Conservation (phyloP, 2,797 vertebrate species). For the Sphenopsis melanotis region DNA sequence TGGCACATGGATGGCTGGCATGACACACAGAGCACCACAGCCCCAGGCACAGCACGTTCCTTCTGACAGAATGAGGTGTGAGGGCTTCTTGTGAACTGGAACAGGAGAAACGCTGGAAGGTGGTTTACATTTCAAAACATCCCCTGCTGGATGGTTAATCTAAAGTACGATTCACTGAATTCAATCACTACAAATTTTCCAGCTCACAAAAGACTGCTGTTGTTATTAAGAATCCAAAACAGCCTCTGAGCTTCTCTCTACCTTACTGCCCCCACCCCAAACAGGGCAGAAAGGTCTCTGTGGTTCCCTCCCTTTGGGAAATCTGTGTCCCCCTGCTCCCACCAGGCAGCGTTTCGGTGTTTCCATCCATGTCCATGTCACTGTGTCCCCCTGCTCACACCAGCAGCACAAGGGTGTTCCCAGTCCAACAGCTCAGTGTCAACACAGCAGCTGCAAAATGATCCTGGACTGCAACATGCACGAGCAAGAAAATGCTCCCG, state of each 20-base stretch:
- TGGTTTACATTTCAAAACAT: background rate
- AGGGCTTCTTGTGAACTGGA: background rate
- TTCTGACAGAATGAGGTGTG: background rate
- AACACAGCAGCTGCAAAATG: background rate
- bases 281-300: background rate
- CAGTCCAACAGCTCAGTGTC: background rate
- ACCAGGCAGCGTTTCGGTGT: background rate
- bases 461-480: background rate
- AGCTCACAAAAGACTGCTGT: background rate
- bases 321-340: fast-evolving
- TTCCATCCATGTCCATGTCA: fast-evolving
- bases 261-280: background rate
- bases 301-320: background rate
- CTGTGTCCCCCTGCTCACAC: background rate
- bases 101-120: slow-evolving; percentile 23
- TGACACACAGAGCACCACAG: background rate
- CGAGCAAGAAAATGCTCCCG: background rate
- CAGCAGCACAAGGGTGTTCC: background rate
- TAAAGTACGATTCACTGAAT: background rate
- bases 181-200: background rate
- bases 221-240: background rate
- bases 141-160: background rate
- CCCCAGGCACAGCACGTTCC: background rate
- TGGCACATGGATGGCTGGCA: slow-evolving; percentile 36
- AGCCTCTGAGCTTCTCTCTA: background rate